Percentiles rank a stretch among this genome's conserved stretches.
These are phyloP conservation scores for Orcinus orca DNA, from an alignment of 2,113 vertebrate species.

Conservation along the genomic window DNA sequence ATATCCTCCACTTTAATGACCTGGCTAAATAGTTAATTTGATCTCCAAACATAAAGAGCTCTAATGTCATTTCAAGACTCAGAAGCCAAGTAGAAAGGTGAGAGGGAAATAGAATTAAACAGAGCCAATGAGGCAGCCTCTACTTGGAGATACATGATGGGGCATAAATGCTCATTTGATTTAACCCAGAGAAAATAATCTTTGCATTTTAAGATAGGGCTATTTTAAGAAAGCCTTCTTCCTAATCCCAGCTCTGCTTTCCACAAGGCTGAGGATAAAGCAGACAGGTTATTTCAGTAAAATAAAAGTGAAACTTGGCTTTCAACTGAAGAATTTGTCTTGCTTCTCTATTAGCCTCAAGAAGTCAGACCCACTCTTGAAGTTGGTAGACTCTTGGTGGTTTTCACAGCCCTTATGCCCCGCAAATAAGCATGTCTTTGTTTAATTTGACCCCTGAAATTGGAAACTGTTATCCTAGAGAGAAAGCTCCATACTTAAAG, in stretches of 20 bases:
- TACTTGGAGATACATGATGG: accelerated
- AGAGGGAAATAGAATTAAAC: constrained; percentile 23
- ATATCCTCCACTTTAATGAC: constrained; percentile 72
- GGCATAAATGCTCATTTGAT: neutral
- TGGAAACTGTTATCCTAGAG: neutral
- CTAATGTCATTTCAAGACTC: constrained; percentile 69
- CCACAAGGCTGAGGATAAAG: neutral
- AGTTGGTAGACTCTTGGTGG: neutral
- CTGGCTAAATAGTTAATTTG: constrained; percentile 77
- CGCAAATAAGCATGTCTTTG: neutral
- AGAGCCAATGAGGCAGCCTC: neutral
- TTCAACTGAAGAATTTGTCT: neutral
- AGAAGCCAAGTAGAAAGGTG: constrained; percentile 68
- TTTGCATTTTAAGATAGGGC: neutral
- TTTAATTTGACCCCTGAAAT: neutral
- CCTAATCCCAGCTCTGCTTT: neutral
- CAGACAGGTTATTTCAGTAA: neutral
- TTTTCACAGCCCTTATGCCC: neutral
- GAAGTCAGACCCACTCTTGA: neutral
- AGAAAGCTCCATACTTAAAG: neutral
- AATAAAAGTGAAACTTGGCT: neutral
- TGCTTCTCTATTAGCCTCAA: neutral
- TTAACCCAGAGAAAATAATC: constrained; percentile 33
- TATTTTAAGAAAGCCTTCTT: neutral
- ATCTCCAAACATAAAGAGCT: constrained; percentile 69